Conservation (phyloP, 2,797 vertebrate genomes). For the Chelon auratus region DNA sequence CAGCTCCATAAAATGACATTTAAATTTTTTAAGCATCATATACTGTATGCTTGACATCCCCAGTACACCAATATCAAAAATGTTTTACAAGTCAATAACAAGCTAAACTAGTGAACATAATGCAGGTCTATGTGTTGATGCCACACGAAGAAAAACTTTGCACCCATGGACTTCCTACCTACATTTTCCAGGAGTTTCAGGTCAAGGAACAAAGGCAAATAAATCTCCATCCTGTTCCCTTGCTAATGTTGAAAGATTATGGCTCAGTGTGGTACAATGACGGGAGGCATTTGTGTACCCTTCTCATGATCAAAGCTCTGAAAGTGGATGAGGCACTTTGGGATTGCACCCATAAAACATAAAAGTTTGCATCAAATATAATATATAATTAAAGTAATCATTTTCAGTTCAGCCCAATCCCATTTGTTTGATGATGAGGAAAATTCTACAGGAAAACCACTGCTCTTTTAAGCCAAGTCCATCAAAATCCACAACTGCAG, state of each 20-base stretch:
- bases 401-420: constrained; percentile 5
- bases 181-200: no score
- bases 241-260: background rate
- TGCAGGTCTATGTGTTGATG: no score
- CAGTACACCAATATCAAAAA: no score
- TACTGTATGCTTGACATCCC: no score
- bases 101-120: no score
- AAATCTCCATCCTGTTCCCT: no score
- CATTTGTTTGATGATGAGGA: constrained; percentile 13
- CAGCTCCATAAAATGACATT: no score
- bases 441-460: constrained; percentile 29
- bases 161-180: no score
- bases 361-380: background rate
- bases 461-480: constrained; percentile 34
- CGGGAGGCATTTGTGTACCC: background rate
- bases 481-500: constrained; percentile 60
- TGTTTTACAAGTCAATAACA: no score
- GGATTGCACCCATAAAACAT: background rate
- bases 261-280: background rate
- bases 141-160: no score
- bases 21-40: no score
- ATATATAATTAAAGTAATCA: background rate
- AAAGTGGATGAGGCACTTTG: background rate
- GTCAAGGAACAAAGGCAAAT: no score
- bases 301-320: background rate